Evolutionary conservation across 2,113 vertebrate species (phyloP).

Genomic region (Halichoerus grypus): DNA sequence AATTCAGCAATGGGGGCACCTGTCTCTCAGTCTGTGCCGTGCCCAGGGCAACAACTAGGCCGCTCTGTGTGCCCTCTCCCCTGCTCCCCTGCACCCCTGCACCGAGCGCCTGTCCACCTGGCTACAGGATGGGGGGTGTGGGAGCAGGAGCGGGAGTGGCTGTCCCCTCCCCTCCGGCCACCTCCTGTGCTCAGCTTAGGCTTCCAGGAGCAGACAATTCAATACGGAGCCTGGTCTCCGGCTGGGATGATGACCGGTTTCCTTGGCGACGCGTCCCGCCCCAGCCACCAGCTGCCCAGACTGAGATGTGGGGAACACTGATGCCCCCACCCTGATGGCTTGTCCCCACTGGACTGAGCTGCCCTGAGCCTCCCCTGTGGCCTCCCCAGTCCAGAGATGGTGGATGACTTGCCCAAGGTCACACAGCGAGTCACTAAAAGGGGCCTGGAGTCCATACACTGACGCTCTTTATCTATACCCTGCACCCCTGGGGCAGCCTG

Average conservation of each 20-base stretch:
- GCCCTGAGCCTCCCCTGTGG: background rate
- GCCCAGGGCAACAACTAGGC: background rate
- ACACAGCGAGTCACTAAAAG: background rate
- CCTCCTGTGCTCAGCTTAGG: background rate
- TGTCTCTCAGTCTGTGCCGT: background rate
- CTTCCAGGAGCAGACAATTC: background rate
- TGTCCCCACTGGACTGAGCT: background rate
- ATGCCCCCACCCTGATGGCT: background rate
- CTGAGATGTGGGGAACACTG: background rate
- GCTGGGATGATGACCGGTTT: conserved; percentile 62
- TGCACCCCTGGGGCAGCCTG: rapidly evolving
- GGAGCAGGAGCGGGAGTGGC: background rate
- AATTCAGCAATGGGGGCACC: background rate
- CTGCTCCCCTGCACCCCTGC: background rate
- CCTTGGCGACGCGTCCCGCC: conserved; percentile 32
- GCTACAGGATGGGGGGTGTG: background rate
- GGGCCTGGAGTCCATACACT: too few species aligned
- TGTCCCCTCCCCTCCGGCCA: rapidly evolving
- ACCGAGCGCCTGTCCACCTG: background rate
- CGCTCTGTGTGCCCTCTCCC: background rate
- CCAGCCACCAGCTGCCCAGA: background rate
- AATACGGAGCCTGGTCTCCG: background rate
- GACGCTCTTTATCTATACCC: background rate
- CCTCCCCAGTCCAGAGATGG: background rate
- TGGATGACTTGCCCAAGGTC: background rate